Conservation (phyloP, 2,888 invertebrate species). For the Ochropleura plecta region DNA sequence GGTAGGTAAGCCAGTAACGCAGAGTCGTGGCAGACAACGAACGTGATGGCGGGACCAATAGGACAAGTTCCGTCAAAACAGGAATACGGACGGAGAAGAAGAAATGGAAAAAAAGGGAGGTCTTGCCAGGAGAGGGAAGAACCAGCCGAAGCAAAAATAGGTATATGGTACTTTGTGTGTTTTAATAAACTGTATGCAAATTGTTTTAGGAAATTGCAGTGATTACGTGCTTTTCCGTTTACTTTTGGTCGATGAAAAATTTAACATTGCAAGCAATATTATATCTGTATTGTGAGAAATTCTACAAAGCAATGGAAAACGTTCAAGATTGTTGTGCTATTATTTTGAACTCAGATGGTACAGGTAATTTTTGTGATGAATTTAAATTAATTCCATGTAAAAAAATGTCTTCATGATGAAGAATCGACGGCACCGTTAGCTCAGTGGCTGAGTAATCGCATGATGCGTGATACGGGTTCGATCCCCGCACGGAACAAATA, state of each 20-base stretch:
- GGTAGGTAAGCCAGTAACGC: not conserved
- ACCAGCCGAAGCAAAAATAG: not conserved
- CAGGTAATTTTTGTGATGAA: slow-evolving; percentile 10
- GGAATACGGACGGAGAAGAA: not conserved
- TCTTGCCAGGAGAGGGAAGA: not conserved
- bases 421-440: too few relatives aligned
- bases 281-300: slow-evolving; percentile 31
- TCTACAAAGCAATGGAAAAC: slow-evolving; percentile 23
- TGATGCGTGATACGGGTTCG: too few relatives aligned
- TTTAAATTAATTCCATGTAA: not conserved
- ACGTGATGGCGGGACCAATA: not conserved
- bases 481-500: too few relatives aligned
- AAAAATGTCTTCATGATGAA: too few relatives aligned
- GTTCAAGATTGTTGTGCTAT: slow-evolving; percentile 21
- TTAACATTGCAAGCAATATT: slow-evolving; percentile 17
- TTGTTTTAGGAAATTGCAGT: slow-evolving; percentile 4
- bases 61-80: not conserved
- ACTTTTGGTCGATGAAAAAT: slow-evolving; percentile 16
- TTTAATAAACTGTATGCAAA: not conserved
- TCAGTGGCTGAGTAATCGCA: too few relatives aligned
- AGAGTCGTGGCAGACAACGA: not conserved
- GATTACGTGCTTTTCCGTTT: not conserved
- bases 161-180: not conserved
- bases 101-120: not conserved
- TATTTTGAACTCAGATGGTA: slow-evolving; percentile 15